Conservation (phyloP, 2,888 invertebrate species). For the Andrena flavipes region DNA sequence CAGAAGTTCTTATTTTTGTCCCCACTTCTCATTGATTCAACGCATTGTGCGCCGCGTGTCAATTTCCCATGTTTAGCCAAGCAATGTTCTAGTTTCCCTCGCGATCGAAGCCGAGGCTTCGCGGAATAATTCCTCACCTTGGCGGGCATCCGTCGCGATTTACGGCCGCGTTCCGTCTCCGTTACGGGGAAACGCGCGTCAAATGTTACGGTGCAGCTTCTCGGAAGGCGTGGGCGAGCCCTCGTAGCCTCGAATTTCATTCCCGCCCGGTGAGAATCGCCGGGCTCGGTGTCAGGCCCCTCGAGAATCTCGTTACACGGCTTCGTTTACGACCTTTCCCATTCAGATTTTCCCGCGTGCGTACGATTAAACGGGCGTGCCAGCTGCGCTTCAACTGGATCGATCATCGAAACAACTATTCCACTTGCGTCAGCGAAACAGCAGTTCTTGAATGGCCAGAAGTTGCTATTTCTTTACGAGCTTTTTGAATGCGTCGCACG, state of each 20-base stretch:
- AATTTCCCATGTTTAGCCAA: background rate
- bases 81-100: background rate
- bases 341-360: no score
- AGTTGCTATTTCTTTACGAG: no score
- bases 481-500: no score
- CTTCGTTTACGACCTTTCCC: background rate
- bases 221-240: slow-evolving; percentile 48
- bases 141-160: slow-evolving; percentile 46
- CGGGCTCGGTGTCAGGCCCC: background rate
- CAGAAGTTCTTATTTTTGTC: no score
- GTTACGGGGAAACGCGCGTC: slow-evolving; percentile 64
- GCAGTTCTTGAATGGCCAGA: no score
- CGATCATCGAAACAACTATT: no score
- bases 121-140: slow-evolving; percentile 56
- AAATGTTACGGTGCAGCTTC: slow-evolving; percentile 58
- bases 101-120: slow-evolving; percentile 35
- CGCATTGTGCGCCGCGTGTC: background rate
- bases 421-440: no score
- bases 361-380: no score
- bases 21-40: no score
- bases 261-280: slow-evolving; percentile 38
- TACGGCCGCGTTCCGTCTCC: slow-evolving; percentile 34
- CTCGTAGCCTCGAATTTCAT: slow-evolving; percentile 59
- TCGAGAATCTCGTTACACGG: background rate
- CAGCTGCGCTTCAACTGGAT: no score